Evolutionary conservation across 2,797 vertebrate species (phyloP).

Genomic region (Chiroxiphia lanceolata): DNA sequence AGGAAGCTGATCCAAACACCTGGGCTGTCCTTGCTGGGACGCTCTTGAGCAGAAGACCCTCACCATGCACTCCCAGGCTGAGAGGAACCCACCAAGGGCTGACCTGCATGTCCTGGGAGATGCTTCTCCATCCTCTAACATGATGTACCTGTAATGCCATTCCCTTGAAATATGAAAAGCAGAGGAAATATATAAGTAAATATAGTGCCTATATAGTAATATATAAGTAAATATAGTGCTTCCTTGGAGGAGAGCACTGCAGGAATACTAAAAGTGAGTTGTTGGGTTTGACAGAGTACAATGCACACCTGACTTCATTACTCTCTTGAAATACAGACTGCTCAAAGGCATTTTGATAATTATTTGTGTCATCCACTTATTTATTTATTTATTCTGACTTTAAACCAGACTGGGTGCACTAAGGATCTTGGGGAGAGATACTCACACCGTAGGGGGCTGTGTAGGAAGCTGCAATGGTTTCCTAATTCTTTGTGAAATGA

Average conservation of each 20-base stretch:
- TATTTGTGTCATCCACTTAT: conserved; percentile 14
- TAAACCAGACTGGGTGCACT: background rate
- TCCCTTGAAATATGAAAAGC: background rate
- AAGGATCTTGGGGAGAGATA: background rate
- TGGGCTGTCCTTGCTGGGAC: background rate
- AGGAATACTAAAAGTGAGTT: conserved; percentile 31
- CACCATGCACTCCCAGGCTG: background rate
- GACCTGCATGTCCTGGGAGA: background rate
- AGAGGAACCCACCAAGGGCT: accelerated
- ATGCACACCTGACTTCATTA: conserved; percentile 18
- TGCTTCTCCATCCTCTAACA: background rate
- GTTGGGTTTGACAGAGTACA: conserved; percentile 41
- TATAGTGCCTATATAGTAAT: background rate
- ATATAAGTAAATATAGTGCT: background rate
- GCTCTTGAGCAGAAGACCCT: background rate
- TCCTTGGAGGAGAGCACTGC: background rate
- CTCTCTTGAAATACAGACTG: background rate
- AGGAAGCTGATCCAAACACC: background rate
- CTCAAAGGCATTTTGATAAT: conserved; percentile 50
- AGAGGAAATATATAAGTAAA: background rate
- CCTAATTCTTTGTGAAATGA: background rate
- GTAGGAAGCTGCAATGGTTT: background rate
- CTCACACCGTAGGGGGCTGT: background rate
- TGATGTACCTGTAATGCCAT: background rate
- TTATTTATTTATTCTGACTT: conserved; percentile 4